Base-by-base conservation (phyloP, 2,797 vertebrate genomes). In the Pelochelys cantorii region DNA sequence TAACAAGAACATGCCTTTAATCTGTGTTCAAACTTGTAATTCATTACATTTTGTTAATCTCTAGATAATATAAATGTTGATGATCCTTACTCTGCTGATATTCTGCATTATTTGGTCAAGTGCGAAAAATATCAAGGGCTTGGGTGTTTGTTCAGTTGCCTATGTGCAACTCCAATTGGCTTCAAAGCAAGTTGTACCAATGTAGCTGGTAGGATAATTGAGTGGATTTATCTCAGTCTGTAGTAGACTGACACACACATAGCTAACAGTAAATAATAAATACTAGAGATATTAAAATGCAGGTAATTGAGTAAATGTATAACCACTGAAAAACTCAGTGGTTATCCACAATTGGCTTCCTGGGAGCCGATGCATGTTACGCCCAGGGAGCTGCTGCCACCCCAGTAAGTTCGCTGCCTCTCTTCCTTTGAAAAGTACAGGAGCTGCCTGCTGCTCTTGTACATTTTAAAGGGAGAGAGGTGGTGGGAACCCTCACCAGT, bases 1-100 rank as follows among this genome's bases (percentile, higher is more conserved):
- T 48, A n/a, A 48, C 81, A 10, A 0, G 48, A 22, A 86, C 68
- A 7, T 8, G 4, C 7, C 14, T 0, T 52, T 84, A 52, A 8
- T 75, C 10, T 89, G 3, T 79, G 10, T 75, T 71, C 81, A 27
- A 42, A 5, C 54, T 90, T 54, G 42, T 42, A 42, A 42, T 42
- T 42, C 3, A n/a, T 88, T 74, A 37, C 1, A 2, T 83, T 86
- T 86, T 86, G 54, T 71, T 85, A 75, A 60, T 84, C 65, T 59
- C 0, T 77, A 52, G 84, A 55, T 23, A 68, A 57, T 90, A 25
- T 79, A 2, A 6, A 12, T 37, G 42, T 57, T 0, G 1, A 54
- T 31, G 65, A 14, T 25, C 55, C 25, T 5, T 85, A 52, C 18
- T n/a, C 34, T 34, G 37, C 27, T 42, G 15, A 7, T 65, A 9